These are phyloP conservation scores for Micrastur ruficollis DNA, from an alignment of 2,797 vertebrate species.

Conservation along the genomic window DNA sequence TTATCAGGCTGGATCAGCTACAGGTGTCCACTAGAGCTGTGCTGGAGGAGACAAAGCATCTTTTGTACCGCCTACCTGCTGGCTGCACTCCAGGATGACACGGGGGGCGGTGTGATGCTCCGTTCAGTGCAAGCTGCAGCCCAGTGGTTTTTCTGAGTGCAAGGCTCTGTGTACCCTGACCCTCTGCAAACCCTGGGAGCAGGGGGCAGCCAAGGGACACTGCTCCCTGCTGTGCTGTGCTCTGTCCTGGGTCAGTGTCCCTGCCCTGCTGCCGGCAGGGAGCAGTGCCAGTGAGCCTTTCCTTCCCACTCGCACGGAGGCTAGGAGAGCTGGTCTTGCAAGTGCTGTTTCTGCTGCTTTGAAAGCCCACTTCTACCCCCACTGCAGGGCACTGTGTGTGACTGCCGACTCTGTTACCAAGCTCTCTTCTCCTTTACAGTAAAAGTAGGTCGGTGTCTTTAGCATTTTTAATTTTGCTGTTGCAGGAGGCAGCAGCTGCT, in stretches of 20 bases:
- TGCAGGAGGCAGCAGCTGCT: not conserved
- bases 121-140: not conserved
- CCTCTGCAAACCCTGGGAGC: not conserved
- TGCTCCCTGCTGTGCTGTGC: not conserved
- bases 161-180: not conserved
- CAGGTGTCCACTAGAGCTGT: not conserved
- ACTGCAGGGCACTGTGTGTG: rapidly evolving
- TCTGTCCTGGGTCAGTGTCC: not conserved
- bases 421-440: not conserved
- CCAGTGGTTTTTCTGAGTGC: rapidly evolving
- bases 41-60: not conserved
- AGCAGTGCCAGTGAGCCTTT: not conserved
- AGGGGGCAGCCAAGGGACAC: not conserved
- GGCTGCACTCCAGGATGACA: rapidly evolving
- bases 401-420: rapidly evolving
- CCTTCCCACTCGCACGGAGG: rapidly evolving
- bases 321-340: rapidly evolving
- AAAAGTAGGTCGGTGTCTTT: not conserved
- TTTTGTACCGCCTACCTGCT: not conserved
- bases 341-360: not conserved
- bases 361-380: not conserved
- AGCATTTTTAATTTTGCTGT: not conserved
- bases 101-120: rapidly evolving
- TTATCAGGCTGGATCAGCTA: not conserved
- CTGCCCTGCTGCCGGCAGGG: not conserved